Conservation (phyloP, 2,888 invertebrate genomes). For the Theodoxus fluviatilis region DNA sequence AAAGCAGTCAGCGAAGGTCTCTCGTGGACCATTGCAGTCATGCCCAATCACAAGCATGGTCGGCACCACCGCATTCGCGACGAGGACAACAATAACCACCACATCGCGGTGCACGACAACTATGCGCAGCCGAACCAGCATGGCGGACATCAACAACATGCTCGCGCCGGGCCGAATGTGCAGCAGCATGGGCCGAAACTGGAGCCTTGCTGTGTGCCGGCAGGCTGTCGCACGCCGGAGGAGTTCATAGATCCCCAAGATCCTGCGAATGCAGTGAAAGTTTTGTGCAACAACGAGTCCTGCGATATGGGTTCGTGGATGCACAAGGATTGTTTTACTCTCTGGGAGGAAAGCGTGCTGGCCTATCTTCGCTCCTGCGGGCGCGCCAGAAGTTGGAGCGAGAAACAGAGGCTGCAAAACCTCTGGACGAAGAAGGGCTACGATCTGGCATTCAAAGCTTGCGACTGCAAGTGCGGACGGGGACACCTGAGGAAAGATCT, state of each 20-base stretch:
- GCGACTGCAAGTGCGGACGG: constrained; percentile 90
- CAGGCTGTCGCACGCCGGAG: constrained; percentile 41
- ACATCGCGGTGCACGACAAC: constrained; percentile 29
- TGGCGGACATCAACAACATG: constrained; percentile 27
- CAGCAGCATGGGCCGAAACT: constrained; percentile 32
- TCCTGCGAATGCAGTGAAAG: constrained; percentile 74
- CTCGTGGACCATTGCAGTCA: constrained; percentile 23
- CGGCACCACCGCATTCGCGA: constrained; percentile 43
- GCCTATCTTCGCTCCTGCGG: constrained; percentile 89
- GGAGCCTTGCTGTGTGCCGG: constrained; percentile 51
- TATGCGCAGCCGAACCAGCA: constrained; percentile 27
- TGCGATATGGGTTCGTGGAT: constrained; percentile 89
- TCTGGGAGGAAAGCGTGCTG: constrained; percentile 89
- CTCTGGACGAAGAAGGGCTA: constrained; percentile 98
- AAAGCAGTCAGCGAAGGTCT: constrained; percentile 7
- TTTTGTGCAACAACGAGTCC: constrained; percentile 92
- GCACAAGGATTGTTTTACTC: constrained; percentile 95
- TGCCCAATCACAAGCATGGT: constrained; percentile 53
- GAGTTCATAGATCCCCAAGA: constrained; percentile 51
- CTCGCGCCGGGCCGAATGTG: constrained; percentile 28
- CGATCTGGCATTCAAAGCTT: constrained; percentile 93
- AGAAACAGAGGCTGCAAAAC: constrained; percentile 91
- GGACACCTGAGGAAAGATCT: constrained; percentile 94
- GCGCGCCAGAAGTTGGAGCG: constrained; percentile 91
- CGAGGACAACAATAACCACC: constrained; percentile 39